phyloP scores from a whole-genome alignment of 2,113 vertebrate genomes.

The Spilogale gracilis region DNA sequence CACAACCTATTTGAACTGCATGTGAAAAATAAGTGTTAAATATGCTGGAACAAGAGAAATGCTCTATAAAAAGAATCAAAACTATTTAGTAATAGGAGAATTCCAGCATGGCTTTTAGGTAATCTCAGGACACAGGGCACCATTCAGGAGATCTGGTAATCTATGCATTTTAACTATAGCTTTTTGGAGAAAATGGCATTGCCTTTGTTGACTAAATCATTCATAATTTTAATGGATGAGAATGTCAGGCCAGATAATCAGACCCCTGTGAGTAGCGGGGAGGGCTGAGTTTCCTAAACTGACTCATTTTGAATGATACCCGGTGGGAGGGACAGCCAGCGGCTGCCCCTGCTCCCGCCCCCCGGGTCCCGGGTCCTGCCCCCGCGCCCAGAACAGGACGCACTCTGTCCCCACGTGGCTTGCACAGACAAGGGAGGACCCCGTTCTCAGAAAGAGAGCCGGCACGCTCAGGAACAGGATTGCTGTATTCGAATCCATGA shows the following conservation, averaged over 20 bases:
- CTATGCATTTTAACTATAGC: background rate
- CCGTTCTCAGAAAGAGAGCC: background rate
- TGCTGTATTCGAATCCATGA: too few species aligned
- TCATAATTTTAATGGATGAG: background rate
- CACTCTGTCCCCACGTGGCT: background rate
- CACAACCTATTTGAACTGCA: background rate
- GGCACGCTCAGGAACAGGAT: too few species aligned
- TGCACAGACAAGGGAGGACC: background rate
- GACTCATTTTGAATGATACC: background rate
- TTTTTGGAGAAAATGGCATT: background rate
- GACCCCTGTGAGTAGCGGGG: background rate
- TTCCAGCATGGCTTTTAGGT: background rate
- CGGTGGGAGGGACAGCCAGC: background rate
- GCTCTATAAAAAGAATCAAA: background rate
- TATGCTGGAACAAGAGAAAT: background rate
- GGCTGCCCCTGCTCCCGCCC: rapidly evolving
- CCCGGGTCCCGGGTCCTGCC: background rate
- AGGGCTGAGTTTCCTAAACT: background rate
- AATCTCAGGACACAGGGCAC: background rate
- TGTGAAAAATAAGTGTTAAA: conserved; percentile 6
- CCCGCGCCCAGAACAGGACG: background rate
- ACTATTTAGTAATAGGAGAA: background rate
- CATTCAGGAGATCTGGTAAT: background rate
- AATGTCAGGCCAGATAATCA: background rate
- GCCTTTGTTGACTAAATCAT: background rate